Evolutionary conservation across 2,888 invertebrate genomes (phyloP).

Genomic region (Sphaerophoria taeniata): DNA sequence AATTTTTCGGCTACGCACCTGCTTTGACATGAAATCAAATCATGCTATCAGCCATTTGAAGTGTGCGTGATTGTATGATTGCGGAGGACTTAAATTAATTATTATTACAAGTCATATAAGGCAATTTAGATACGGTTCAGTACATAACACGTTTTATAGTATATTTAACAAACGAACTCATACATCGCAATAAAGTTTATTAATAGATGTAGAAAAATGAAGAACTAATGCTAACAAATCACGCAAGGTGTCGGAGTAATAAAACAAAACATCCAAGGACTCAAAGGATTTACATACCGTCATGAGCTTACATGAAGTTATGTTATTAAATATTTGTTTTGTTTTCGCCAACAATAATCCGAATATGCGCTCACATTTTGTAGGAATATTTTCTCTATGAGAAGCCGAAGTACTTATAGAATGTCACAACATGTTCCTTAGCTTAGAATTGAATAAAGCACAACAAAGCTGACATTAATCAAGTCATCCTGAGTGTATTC

Average conservation of each 20-base stretch:
- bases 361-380: too few relatives aligned
- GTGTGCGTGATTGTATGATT: conserved; percentile 24
- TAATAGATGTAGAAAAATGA: not conserved
- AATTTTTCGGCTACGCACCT: not conserved
- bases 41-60: conserved; percentile 18
- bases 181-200: not conserved
- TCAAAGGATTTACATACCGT: too few relatives aligned
- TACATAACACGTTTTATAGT: conserved; percentile 11
- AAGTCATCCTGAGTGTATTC: not conserved
- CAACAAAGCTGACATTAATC: not conserved
- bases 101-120: conserved; percentile 1
- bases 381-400: too few relatives aligned
- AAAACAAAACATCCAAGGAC: not conserved
- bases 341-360: too few relatives aligned
- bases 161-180: not conserved
- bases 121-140: conserved; percentile 18
- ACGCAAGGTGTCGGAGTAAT: not conserved
- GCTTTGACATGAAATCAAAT: not conserved
- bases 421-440: too few relatives aligned
- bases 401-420: too few relatives aligned
- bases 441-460: too few relatives aligned
- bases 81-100: conserved; percentile 26
- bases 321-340: too few relatives aligned
- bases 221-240: conserved; percentile 18
- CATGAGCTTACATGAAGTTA: too few relatives aligned